Evolutionary conservation across 1,140 invertebrate genomes (phyloP).

Genomic region (Bombus waltoni): DNA sequence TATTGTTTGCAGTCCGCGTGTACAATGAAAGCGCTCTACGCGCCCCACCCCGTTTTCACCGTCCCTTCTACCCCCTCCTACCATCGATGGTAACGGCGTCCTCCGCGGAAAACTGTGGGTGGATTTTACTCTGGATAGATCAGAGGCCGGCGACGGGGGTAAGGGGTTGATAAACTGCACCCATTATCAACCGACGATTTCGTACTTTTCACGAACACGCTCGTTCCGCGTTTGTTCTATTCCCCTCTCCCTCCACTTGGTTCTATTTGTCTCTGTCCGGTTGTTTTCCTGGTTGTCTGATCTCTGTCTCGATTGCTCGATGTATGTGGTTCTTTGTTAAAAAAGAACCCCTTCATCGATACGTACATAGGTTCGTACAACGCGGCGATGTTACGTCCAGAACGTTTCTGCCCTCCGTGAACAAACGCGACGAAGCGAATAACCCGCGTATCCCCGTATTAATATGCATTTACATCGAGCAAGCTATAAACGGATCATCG

Average conservation of each 20-base stretch:
- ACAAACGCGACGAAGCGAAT: conserved; percentile 40
- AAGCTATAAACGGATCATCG: not conserved
- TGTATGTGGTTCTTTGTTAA: conserved; percentile 29
- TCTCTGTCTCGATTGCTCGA: conserved; percentile 10
- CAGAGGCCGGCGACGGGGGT: not conserved
- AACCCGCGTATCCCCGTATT: not conserved
- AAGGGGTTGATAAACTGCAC: conserved; percentile 69
- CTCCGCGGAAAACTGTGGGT: conserved; percentile 49
- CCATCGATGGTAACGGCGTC: conserved; percentile 18
- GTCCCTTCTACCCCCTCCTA: too few species aligned
- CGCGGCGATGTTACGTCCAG: too few species aligned
- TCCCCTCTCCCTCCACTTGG: not conserved
- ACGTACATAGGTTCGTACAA: too few species aligned
- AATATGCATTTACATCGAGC: too few species aligned
- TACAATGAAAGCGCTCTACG: conserved; percentile 71
- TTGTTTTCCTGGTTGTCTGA: not conserved
- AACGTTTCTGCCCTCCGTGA: too few species aligned
- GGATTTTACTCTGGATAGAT: conserved; percentile 37
- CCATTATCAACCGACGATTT: conserved; percentile 74
- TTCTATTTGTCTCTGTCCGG: not conserved
- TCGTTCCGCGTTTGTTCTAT: conserved; percentile 46
- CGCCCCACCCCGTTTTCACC: not conserved
- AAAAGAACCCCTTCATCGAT: not conserved
- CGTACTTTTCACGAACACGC: conserved; percentile 71
- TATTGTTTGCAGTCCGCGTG: conserved; percentile 75